A percentile compares a stretch with the other conserved stretches of the same genome.
phyloP scores from a whole-genome alignment of 2,888 invertebrate genomes.

The Cryptus viduatorius region DNA sequence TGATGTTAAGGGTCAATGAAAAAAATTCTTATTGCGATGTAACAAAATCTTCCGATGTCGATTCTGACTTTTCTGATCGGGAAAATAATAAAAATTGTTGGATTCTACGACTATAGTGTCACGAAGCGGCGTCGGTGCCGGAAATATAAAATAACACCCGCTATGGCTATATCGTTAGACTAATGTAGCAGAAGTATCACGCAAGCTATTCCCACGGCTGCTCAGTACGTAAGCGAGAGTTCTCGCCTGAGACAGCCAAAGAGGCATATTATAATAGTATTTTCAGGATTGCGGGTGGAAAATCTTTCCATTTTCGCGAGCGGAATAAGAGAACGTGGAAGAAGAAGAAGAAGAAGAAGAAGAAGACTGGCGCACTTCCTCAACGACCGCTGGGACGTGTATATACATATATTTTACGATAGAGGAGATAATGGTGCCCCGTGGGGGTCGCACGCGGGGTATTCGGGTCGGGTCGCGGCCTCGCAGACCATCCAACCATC shows the following conservation, averaged over 20 bases:
- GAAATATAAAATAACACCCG: neutral
- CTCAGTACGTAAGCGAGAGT: neutral
- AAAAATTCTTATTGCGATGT: neutral
- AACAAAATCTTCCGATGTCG: neutral
- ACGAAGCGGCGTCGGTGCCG: neutral
- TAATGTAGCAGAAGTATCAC: conserved; percentile 5
- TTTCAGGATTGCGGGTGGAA: conserved; percentile 34
- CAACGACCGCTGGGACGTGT: neutral
- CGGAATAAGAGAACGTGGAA: conserved; percentile 51
- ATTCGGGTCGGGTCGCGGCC: conserved; percentile 62
- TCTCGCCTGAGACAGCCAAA: conserved; percentile 7
- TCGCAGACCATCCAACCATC: conserved; percentile 49
- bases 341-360: conserved; percentile 10
- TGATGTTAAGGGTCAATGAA: neutral
- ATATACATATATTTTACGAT: conserved; percentile 47
- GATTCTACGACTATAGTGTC: neutral
- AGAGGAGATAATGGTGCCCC: conserved; percentile 63
- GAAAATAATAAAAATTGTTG: neutral
- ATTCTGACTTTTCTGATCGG: neutral
- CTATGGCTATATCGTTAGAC: neutral
- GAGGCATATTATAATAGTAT: conserved; percentile 21
- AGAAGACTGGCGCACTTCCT: conserved; percentile 11
- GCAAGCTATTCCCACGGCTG: conserved; percentile 1
- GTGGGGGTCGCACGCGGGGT: conserved; percentile 43
- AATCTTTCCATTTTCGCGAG: conserved; percentile 56